Conservation (phyloP, 2,113 vertebrate genomes). For the Pomatorhinus ruficollis region DNA sequence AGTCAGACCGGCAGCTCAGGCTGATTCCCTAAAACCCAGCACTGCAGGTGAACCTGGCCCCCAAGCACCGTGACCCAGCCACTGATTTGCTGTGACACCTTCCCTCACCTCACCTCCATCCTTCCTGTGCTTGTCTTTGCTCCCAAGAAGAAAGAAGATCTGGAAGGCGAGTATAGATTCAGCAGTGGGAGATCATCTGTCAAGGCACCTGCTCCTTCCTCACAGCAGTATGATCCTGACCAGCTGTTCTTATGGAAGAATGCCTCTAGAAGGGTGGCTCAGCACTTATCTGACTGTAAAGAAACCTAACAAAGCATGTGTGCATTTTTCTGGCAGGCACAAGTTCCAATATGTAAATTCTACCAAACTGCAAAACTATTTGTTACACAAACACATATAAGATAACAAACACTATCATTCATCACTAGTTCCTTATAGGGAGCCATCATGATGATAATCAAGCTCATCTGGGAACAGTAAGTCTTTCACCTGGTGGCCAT, state of each 20-base stretch:
- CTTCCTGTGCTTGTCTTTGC: not conserved
- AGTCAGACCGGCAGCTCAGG: fast-evolving
- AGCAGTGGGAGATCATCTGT: not conserved
- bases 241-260: not conserved
- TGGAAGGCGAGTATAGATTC: not conserved
- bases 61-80: not conserved
- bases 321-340: not conserved
- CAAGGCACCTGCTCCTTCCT: not conserved
- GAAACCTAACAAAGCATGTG: not conserved
- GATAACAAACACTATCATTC: not conserved
- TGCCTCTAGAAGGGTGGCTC: not conserved
- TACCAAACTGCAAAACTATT: not conserved
- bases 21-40: not conserved
- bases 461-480: not conserved
- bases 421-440: not conserved
- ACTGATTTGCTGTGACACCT: not conserved
- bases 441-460: not conserved
- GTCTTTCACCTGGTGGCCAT: not conserved
- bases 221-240: not conserved
- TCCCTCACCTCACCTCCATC: not conserved
- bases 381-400: not conserved
- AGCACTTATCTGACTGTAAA: not conserved
- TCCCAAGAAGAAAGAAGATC: not conserved
- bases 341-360: not conserved
- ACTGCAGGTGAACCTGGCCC: not conserved